Base-by-base conservation (phyloP, 1,140 invertebrate genomes). In the Hypsibius dujardini region DNA sequence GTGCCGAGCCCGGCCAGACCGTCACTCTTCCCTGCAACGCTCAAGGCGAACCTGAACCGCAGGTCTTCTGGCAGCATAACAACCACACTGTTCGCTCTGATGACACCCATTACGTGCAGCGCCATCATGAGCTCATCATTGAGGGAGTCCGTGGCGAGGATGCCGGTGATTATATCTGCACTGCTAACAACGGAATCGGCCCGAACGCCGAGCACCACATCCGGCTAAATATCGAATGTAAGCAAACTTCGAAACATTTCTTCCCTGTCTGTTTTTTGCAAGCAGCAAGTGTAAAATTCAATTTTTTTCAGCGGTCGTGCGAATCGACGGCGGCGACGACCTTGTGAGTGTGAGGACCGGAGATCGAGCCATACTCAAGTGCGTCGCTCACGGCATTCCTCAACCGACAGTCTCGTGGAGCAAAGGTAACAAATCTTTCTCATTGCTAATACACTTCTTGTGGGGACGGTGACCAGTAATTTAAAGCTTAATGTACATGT, bases 111-210 rank as follows among this genome's bases (percentile, higher is more conserved):
- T 67, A 15, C 62, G 12, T 15, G 12, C 62, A 67, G 62, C 62
- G 62, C 62, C 12, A 45, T 42, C 42, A 12, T 45, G 62, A 67
- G 12, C 62, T 67, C 12, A 12, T 15, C 42, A 67, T 67, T 67
- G 12, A 67, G 62, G 62, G 42, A 7, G 12, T 67, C 3, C 12
- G 42, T 15, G 12, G 3, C 3, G 12, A 67, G 3, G 62, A 67
- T 42, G 12, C 62, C 62, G 62, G 62, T 45, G 12, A 67, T 45
- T 79, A 92, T 78, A 87, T 86, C 0, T 93, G 90, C 76, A 87
- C 90, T 75, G 89, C 88, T 1, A 92, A 88, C 78, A 92, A 92
- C 76, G 88, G 88, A 1, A 76, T 86, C 2, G 88, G 87, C 1
- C 84, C 84, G 72, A 85, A 89, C 1, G 86, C 86, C 12, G 12